Conservation (phyloP, 2,113 vertebrate species). For the Donacobius atricapilla region DNA sequence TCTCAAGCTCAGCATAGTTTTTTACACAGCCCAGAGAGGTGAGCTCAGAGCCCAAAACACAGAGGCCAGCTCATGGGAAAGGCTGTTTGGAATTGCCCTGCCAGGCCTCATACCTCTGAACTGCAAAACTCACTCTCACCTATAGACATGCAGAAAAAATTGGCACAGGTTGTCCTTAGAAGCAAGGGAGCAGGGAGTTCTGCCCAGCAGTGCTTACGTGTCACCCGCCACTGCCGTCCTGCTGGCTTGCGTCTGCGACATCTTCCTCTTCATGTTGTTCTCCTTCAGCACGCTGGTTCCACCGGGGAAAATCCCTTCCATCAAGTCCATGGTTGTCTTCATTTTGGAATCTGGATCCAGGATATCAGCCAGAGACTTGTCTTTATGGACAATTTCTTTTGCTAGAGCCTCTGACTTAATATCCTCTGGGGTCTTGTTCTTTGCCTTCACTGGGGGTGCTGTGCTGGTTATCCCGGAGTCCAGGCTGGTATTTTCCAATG, state of each 20-base stretch:
- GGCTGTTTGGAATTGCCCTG: not conserved
- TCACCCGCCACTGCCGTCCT: not conserved
- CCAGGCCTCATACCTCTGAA: not conserved
- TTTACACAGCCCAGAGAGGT: not conserved
- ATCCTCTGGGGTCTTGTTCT: conserved; percentile 80
- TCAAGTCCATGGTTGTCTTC: conserved; percentile 88
- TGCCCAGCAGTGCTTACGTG: conserved; percentile 42
- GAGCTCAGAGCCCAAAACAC: not conserved
- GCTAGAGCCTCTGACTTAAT: conserved; percentile 81
- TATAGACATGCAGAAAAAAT: not conserved
- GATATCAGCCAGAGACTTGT: conserved; percentile 85
- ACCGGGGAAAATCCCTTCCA: conserved; percentile 88
- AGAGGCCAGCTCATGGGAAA: not conserved
- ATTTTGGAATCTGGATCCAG: conserved; percentile 84
- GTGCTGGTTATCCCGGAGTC: not conserved
- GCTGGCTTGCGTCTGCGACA: conserved; percentile 43
- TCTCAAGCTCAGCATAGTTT: not conserved
- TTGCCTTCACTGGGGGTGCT: conserved; percentile 10
- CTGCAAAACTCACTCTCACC: not conserved
- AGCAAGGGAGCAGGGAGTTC: not conserved
- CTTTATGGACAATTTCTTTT: conserved; percentile 83
- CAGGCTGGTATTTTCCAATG: not conserved
- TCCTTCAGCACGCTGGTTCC: conserved; percentile 63
- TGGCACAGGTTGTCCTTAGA: not conserved
- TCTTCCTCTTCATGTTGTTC: conserved; percentile 52